phyloP scores from a whole-genome alignment of 2,888 invertebrate species.

The Habrosyne pyritoides region DNA sequence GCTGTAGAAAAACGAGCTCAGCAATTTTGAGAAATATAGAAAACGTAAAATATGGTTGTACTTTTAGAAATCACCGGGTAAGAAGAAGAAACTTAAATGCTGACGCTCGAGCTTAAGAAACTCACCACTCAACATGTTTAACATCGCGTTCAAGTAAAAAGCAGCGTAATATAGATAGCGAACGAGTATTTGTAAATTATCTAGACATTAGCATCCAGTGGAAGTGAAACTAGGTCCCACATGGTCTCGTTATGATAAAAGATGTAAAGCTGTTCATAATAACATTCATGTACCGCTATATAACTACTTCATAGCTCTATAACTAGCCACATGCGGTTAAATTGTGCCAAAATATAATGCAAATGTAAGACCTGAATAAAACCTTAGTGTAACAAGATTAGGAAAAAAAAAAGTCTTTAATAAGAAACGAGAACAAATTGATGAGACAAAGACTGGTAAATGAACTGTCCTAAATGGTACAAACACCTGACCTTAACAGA shows the following conservation, averaged over 20 bases:
- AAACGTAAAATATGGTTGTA: background rate
- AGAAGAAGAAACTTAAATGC: background rate
- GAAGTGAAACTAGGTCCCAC: conserved; percentile 5
- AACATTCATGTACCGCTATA: background rate
- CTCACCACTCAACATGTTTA: background rate
- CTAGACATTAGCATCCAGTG: conserved; percentile 3
- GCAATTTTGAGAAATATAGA: background rate
- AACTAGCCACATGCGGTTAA: background rate
- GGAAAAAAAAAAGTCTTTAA: background rate
- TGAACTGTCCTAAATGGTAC: background rate
- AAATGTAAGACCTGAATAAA: background rate
- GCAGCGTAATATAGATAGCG: conserved; percentile 1
- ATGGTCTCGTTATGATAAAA: background rate
- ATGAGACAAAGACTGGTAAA: too few relatives aligned
- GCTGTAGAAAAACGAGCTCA: too few relatives aligned
- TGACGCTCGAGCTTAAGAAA: background rate
- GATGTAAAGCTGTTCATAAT: background rate
- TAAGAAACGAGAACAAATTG: too few relatives aligned
- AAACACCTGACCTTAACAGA: background rate
- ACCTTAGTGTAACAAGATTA: background rate
- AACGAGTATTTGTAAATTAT: background rate
- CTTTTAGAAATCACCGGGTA: background rate
- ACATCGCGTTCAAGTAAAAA: background rate
- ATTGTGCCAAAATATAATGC: too few relatives aligned
- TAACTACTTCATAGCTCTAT: background rate